phyloP scores from a whole-genome alignment of 2,113 vertebrate species.

The Centrocercus urophasianus region DNA sequence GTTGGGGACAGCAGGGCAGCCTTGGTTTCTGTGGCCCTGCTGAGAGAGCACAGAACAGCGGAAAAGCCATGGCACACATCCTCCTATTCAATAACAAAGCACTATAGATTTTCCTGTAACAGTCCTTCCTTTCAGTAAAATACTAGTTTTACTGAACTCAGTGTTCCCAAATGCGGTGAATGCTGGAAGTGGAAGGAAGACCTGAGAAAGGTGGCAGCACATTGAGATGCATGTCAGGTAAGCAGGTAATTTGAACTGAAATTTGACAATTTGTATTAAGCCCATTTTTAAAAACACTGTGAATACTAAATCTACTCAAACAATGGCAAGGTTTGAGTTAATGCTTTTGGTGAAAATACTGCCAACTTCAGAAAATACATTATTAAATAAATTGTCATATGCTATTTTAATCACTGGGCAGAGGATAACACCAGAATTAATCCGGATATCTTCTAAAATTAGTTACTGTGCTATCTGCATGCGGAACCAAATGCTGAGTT shows the following conservation, averaged over 20 bases:
- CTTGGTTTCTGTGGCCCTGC: neutral
- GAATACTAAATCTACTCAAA: neutral
- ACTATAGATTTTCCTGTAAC: neutral
- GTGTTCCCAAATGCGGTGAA: neutral
- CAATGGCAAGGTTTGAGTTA: neutral
- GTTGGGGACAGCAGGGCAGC: neutral
- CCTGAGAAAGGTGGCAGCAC: neutral
- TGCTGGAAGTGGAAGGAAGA: neutral
- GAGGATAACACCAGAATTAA: neutral
- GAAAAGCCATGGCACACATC: neutral
- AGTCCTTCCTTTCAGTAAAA: neutral
- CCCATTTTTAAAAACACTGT: neutral
- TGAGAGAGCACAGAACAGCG: no score
- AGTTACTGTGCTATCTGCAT: neutral
- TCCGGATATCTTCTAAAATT: constrained; percentile 3
- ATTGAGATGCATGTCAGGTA: neutral
- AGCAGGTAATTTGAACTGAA: neutral
- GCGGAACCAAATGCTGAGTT: constrained; percentile 29
- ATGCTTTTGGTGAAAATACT: neutral
- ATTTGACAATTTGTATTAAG: neutral
- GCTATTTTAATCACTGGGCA: neutral
- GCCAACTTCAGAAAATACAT: neutral
- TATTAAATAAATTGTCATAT: neutral
- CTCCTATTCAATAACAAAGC: neutral
- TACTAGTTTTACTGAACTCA: accelerated